A percentile compares a stretch with the other conserved stretches of the same genome.
Evolutionary conservation across 2,888 invertebrate species (phyloP).

Genomic region (Chromoteleia sp.): DNA sequence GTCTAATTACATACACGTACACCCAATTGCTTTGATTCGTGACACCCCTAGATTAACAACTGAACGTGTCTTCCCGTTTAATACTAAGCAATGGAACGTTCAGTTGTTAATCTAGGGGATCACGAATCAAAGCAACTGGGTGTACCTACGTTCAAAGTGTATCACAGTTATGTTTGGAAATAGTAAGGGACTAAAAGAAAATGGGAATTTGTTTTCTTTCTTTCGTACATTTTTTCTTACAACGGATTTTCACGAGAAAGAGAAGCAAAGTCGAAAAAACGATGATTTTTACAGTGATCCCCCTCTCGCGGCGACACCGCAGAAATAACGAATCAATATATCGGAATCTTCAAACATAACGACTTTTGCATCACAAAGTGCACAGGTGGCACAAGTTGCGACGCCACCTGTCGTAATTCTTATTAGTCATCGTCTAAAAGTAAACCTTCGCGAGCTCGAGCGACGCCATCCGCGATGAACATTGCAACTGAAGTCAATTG

Average conservation of each 20-base stretch:
- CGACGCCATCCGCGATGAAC: neutral
- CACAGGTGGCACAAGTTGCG: neutral
- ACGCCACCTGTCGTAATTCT: slow-evolving; percentile 1
- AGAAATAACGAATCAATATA: slow-evolving; percentile 64
- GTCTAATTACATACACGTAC: slow-evolving; percentile 80
- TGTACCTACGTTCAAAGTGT: slow-evolving; percentile 80
- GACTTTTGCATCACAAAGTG: slow-evolving; percentile 37
- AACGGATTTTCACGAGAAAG: slow-evolving; percentile 26
- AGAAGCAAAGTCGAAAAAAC: slow-evolving; percentile 17
- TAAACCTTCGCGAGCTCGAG: slow-evolving; percentile 26
- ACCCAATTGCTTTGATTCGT: no score
- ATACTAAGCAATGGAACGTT: no score
- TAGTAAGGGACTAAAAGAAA: slow-evolving; percentile 78
- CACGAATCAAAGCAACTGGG: no score
- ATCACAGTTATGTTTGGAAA: slow-evolving; percentile 84
- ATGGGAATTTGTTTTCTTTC: slow-evolving; percentile 24
- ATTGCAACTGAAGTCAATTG: neutral
- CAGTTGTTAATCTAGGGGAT: no score
- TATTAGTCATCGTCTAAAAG: slow-evolving; percentile 31
- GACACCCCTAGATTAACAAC: no score
- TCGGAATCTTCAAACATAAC: slow-evolving; percentile 68
- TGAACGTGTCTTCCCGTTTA: no score
- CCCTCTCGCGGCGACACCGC: slow-evolving; percentile 16
- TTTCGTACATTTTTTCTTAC: slow-evolving; percentile 3
- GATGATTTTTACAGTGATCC: slow-evolving; percentile 23